phyloP scores from a whole-genome alignment of 2,797 vertebrate species.

The Menidia menidia region DNA sequence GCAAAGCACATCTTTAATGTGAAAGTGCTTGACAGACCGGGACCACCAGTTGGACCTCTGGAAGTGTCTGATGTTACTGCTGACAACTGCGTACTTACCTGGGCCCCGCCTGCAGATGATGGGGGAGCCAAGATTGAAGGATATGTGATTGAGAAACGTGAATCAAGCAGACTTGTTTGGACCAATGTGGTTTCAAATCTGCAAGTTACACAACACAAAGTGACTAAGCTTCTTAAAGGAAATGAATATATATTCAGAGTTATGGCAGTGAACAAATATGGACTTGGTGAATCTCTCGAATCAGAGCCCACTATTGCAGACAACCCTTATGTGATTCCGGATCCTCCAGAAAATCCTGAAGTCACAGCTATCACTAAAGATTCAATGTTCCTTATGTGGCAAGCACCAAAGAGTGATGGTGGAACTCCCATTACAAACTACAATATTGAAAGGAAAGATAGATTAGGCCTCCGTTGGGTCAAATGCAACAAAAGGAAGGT shows the following conservation, averaged over 20 bases:
- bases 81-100: slow-evolving; percentile 93
- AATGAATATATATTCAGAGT: slow-evolving; percentile 99
- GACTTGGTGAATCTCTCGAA: slow-evolving; percentile 92
- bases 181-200: slow-evolving; percentile 90
- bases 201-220: slow-evolving; percentile 88
- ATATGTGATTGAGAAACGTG: slow-evolving; percentile 95
- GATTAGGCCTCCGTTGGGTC: slow-evolving; percentile 91
- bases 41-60: slow-evolving; percentile 93
- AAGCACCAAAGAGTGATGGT: slow-evolving; percentile 92
- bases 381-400: slow-evolving; percentile 97
- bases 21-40: slow-evolving; percentile 96
- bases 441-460: slow-evolving; percentile 93
- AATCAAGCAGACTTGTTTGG: slow-evolving; percentile 97
- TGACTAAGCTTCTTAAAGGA: slow-evolving; percentile 95
- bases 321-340: slow-evolving; percentile 91
- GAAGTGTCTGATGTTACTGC: slow-evolving; percentile 88
- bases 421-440: slow-evolving; percentile 94
- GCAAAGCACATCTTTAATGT: slow-evolving; percentile 96
- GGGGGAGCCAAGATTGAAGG: slow-evolving; percentile 95
- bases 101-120: slow-evolving; percentile 92
- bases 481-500: slow-evolving; percentile 95
- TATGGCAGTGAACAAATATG: slow-evolving; percentile 98
- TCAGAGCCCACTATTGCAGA: slow-evolving; percentile 91
- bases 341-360: slow-evolving; percentile 92
- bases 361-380: slow-evolving; percentile 95